Base-by-base conservation (phyloP, 64 coral and sea anemone species). In the Catalaphyllia jardinei region DNA sequence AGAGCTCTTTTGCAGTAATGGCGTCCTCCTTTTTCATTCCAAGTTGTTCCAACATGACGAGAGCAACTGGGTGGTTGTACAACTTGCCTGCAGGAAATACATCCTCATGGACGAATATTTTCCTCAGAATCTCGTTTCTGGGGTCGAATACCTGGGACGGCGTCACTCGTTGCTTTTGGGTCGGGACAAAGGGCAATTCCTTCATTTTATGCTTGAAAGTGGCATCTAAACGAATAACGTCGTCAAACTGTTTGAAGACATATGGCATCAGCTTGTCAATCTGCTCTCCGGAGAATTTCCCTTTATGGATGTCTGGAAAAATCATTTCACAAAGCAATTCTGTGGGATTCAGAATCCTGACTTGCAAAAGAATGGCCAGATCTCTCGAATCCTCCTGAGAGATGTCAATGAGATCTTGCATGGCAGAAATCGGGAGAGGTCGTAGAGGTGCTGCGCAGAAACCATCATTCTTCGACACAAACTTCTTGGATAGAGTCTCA, bases 241-340 rank as follows among this genome's bases (percentile, higher is more conserved):
- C 60, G 31, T 76, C 33, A 73, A 86, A 86, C 17, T 80, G 87
- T 60, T 89, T 61, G 9, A 96, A 75, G 27, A 89, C 86, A 88
- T 72, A 35, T 35, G 33, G 1, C 33, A 35, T 35, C 33, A 35
- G 33, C 33, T 35, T 35, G 33, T 35, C 33, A 35, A 35, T 35
- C 33, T 35, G 33, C 33, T 35, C 33, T 35, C 33, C 33, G 33
- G 33, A 35, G 33, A 35, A 35, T 35, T 35, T 35, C 3, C 3
- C 33, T 35, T 35, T 35, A 35, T 35, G 33, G 33, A 35, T 35
- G 33, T 35, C 33, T 35, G 33, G 33, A 35, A 35, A 35, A 35
- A 35, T 35, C 33, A 35, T 35, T 35, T 35, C 33, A 35, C 33
- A 35, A 35, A 35, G 33, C 33, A 35, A 35, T 35, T 35, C 33